Evolutionary conservation across 2,797 vertebrate genomes (phyloP).

Genomic region (Pipistrellus pygmaeus): DNA sequence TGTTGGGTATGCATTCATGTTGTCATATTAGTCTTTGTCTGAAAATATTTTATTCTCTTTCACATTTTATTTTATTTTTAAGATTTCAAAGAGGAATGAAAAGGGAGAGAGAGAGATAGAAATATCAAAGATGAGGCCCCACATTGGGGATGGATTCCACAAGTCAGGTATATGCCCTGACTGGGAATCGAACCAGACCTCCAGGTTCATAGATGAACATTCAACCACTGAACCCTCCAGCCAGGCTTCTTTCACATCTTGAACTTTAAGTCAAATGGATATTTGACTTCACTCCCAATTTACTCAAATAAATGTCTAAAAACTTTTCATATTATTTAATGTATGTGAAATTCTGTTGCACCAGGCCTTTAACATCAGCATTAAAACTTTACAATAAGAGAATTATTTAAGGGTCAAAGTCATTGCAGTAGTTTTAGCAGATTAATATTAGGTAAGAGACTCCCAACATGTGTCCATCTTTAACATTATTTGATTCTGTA

Average conservation of each 20-base stretch:
- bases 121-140: too few species aligned
- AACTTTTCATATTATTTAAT: conserved; percentile 19
- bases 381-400: neutral
- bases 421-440: neutral
- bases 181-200: too few species aligned
- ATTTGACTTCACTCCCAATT: neutral
- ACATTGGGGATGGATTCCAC: too few species aligned
- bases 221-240: too few species aligned
- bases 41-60: neutral
- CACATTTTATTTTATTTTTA: neutral
- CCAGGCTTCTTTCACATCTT: neutral
- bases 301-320: neutral
- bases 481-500: conserved; percentile 3
- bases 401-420: conserved; percentile 12
- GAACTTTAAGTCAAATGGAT: conserved; percentile 25
- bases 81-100: too few species aligned
- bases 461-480: neutral
- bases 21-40: neutral
- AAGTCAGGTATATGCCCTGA: too few species aligned
- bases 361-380: neutral
- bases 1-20: neutral
- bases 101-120: too few species aligned
- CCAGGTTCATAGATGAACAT: too few species aligned
- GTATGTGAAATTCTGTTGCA: neutral
- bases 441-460: neutral